phyloP scores from a whole-genome alignment of 2,113 vertebrate genomes.

The Cynoglossus semilaevis region DNA sequence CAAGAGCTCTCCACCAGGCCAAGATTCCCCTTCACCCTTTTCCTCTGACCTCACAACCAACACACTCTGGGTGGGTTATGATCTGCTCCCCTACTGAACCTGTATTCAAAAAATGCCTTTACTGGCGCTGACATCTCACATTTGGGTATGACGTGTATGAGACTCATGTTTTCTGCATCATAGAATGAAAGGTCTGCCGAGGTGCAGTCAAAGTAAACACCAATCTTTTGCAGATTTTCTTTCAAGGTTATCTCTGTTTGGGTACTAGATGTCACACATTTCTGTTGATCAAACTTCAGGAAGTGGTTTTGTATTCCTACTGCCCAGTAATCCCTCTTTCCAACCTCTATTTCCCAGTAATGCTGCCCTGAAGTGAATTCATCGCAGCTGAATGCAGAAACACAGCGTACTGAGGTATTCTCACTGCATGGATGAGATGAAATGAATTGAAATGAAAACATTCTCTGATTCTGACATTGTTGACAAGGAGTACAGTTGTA shows the following conservation, averaged over 20 bases:
- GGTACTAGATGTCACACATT: neutral
- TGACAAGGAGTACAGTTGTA: neutral
- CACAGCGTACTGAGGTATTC: neutral
- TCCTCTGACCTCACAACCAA: neutral
- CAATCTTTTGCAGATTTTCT: slow-evolving; percentile 35
- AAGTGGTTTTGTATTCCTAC: slow-evolving; percentile 23
- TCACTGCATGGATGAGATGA: neutral
- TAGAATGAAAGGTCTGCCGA: slow-evolving; percentile 45
- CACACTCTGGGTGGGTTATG: slow-evolving; percentile 1
- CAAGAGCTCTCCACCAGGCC: too few species aligned
- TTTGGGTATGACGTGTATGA: slow-evolving; percentile 14
- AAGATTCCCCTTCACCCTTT: too few species aligned
- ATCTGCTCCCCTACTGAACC: neutral
- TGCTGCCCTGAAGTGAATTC: slow-evolving; percentile 38
- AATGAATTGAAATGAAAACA: neutral
- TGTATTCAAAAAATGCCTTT: neutral
- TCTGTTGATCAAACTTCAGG: slow-evolving; percentile 11
- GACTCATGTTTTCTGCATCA: slow-evolving; percentile 52
- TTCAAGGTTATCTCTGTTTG: neutral
- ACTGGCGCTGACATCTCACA: neutral
- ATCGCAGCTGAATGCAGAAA: slow-evolving; percentile 2
- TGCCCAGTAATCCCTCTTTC: slow-evolving; percentile 42
- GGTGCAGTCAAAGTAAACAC: slow-evolving; percentile 47
- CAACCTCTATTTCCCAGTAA: slow-evolving; percentile 61
- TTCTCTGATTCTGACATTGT: too few species aligned